A percentile compares a stretch with the other conserved stretches of the same genome.
Evolutionary conservation across 1,140 invertebrate genomes (phyloP).

Genomic region (Pantala flavescens): DNA sequence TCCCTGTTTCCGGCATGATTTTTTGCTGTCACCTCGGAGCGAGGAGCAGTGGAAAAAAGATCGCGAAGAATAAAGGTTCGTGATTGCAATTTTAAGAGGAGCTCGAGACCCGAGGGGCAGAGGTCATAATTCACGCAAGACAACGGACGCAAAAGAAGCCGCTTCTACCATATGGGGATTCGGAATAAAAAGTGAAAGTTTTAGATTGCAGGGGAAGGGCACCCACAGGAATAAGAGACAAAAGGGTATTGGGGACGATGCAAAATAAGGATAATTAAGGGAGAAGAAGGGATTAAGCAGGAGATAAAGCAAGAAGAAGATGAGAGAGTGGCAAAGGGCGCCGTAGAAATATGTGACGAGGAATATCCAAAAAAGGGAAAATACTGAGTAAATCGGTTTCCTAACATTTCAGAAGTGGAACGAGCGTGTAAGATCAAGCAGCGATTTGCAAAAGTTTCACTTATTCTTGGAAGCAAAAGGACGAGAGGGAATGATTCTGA

Average conservation of each 20-base stretch:
- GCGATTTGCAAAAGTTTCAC: not conserved
- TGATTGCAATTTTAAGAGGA: not conserved
- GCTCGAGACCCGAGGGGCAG: not conserved
- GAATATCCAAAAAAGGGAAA: not conserved
- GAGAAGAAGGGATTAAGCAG: not conserved
- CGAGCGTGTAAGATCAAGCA: not conserved
- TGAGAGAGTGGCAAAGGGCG: not conserved
- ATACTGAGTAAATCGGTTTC: not conserved
- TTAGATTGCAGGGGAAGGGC: not conserved
- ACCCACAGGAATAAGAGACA: not conserved
- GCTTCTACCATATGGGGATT: not conserved
- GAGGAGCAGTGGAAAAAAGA: not conserved
- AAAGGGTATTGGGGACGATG: not conserved
- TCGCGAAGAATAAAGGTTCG: not conserved
- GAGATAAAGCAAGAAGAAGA: not conserved
- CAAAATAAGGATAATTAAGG: not conserved
- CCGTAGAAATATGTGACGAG: not conserved
- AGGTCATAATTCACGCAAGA: not conserved
- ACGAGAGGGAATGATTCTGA: no score
- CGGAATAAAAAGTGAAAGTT: not conserved
- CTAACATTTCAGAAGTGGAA: not conserved
- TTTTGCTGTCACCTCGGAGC: no score
- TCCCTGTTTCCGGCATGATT: no score
- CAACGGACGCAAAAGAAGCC: not conserved
- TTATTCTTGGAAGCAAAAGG: no score